Base-by-base conservation (phyloP, 2,113 vertebrate species). In the Eubucco bourcierii region DNA sequence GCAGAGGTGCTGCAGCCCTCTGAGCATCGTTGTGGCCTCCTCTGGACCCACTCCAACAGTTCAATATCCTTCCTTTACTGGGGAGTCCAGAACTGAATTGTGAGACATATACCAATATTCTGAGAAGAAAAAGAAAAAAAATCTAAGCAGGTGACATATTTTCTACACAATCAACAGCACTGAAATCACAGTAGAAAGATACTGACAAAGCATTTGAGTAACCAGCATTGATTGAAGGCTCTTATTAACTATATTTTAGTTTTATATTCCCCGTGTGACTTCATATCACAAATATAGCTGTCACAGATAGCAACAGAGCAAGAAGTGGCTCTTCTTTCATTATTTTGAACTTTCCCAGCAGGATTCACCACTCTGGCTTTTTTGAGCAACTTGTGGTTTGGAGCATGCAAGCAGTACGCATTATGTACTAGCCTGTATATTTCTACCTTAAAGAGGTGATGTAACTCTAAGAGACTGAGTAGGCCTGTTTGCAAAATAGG, bases 331-430 rank as follows among this genome's bases (percentile, higher is more conserved):
- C 78, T 95, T 95, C 88, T 86, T 81, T 95, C 90, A 90, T 95
- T 95, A 92, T 95, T 96, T 94, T 95, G 94, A 95, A 93, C 91
- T 95, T 96, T 93, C 92, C 95, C 94, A 95, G 91, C 93, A 94
- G 95, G 84, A 96, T 97, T 97, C 94, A 86, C 86, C 60, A 12
- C 89, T 83, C 31, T 20, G 80, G 83, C 61, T 95, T 94, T 97
- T 91, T 87, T 90, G 94, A 96, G 89, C 90, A 92, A 74, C 91
- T 97, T 97, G 95, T 97, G 97, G 97, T 97, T 97, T 96, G 91
- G 93, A 97, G 86, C 84, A 34, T 56, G 84, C 88, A 86, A 88
- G 87, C 76, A 56, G 73, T 82, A 88, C 93, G 93, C 92, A 96
- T 97, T 96, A 94, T 96, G 92, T 53, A 90, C 94, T 65, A 94